Evolutionary conservation across 2,797 vertebrate genomes (phyloP).

Genomic region (Anguilla marmorata): DNA sequence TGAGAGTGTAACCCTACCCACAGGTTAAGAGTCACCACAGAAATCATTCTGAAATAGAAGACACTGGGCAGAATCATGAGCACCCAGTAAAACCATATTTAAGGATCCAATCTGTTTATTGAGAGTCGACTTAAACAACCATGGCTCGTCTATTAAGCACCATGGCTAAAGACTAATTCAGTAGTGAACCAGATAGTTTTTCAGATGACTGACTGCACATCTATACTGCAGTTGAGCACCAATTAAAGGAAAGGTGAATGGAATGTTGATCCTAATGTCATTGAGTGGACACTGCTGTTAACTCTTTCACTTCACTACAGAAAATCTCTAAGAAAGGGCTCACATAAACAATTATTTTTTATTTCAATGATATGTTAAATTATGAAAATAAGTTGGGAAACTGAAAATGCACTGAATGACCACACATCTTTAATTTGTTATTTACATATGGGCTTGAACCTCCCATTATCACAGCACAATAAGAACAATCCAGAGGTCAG

Average conservation of each 20-base stretch:
- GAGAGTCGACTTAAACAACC: slow-evolving; percentile 6
- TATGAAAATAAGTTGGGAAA: background rate
- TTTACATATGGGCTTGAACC: background rate
- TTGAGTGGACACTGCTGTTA: background rate
- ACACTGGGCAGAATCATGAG: slow-evolving; percentile 35
- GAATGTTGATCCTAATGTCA: background rate
- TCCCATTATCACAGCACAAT: background rate
- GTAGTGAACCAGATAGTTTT: background rate
- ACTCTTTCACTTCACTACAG: background rate
- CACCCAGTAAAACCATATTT: slow-evolving; percentile 40
- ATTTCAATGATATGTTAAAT: background rate
- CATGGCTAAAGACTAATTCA: slow-evolving; percentile 1
- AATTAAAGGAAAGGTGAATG: background rate
- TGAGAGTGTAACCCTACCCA: slow-evolving; percentile 39
- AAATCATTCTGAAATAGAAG: slow-evolving; percentile 36
- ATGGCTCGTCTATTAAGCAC: background rate
- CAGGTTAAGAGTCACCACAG: slow-evolving; percentile 12
- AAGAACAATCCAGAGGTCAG: background rate
- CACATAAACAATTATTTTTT: background rate
- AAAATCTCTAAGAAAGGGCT: background rate
- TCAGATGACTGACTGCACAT: slow-evolving; percentile 3
- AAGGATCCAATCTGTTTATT: slow-evolving; percentile 32
- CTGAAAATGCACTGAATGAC: background rate
- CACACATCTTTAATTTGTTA: background rate
- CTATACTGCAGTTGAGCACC: background rate